Evolutionary conservation across 2,797 vertebrate genomes (phyloP).

Genomic region (Sebastes iracundus): DNA sequence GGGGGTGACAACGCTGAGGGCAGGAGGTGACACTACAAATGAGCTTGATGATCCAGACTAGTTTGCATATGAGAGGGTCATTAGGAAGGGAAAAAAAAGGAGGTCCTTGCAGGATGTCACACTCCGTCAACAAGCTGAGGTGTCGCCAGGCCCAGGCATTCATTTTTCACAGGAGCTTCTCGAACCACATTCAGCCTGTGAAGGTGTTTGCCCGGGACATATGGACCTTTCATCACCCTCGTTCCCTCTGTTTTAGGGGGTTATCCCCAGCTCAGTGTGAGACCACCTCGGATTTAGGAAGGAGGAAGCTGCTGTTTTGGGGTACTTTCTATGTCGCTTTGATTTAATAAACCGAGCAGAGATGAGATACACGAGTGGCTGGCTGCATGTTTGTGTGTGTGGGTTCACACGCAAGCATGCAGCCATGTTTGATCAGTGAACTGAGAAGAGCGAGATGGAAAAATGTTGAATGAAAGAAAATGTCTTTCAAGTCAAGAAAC

Average conservation of each 20-base stretch:
- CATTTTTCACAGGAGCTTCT: constrained; percentile 36
- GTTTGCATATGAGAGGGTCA: constrained; percentile 50
- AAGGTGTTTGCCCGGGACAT: constrained; percentile 62
- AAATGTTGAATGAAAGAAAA: constrained; percentile 23
- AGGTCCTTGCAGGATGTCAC: constrained; percentile 54
- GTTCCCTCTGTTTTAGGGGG: constrained; percentile 16
- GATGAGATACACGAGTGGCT: neutral
- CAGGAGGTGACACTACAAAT: constrained; percentile 40
- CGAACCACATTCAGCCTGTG: constrained; percentile 1
- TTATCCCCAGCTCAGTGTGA: constrained; percentile 37
- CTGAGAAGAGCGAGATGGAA: neutral
- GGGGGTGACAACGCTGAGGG: constrained; percentile 15
- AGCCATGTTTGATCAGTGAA: constrained; percentile 31
- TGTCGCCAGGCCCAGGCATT: constrained; percentile 27
- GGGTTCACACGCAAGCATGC: neutral
- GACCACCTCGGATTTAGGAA: constrained; percentile 40
- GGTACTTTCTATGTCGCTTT: neutral
- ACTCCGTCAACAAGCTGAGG: constrained; percentile 51
- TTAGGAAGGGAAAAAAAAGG: constrained; percentile 9
- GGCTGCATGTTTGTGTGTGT: neutral
- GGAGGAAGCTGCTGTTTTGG: neutral
- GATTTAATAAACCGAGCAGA: constrained; percentile 3
- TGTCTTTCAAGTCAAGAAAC: neutral
- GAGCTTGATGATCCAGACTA: constrained; percentile 38
- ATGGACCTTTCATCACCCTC: constrained; percentile 59